These are phyloP conservation scores for Chymomyza fuscimana DNA, from an alignment of 2,888 invertebrate species.

Conservation along the genomic window DNA sequence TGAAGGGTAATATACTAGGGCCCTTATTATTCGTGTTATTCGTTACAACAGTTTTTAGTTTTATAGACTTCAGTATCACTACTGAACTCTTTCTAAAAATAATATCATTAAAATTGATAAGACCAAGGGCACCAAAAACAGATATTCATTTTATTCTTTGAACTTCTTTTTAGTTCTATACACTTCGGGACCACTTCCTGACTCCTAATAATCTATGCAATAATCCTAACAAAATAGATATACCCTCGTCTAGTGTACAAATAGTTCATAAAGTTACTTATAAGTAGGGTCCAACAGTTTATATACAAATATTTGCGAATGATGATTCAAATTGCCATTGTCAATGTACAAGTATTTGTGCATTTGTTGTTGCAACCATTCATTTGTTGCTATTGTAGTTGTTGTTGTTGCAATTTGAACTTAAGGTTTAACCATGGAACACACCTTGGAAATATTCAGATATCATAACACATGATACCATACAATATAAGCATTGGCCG, in stretches of 20 bases:
- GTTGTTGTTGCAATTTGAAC: conserved; percentile 34
- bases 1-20: too few species aligned
- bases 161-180: too few species aligned
- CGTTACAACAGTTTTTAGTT: too few species aligned
- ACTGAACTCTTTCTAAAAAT: too few species aligned
- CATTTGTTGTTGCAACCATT: conserved; percentile 19
- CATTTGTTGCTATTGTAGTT: conserved; percentile 23
- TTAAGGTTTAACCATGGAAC: conserved; percentile 7
- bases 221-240: not conserved
- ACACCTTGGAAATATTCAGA: conserved; percentile 9
- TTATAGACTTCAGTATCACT: too few species aligned
- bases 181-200: too few species aligned
- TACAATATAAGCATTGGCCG: not conserved
- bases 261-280: not conserved
- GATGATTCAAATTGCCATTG: conserved; percentile 63
- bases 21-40: too few species aligned
- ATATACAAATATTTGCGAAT: conserved; percentile 23
- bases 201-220: too few species aligned
- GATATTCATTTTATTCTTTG: too few species aligned
- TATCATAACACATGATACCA: not conserved
- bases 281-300: not conserved
- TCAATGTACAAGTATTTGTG: conserved; percentile 41
- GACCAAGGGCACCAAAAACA: too few species aligned
- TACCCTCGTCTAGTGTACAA: not conserved
- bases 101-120: too few species aligned